Percentiles rank a stretch among this genome's conserved stretches.
These are phyloP conservation scores for Halcyon chelicuti DNA, from an alignment of 2,797 vertebrate genomes.

Conservation along the genomic window DNA sequence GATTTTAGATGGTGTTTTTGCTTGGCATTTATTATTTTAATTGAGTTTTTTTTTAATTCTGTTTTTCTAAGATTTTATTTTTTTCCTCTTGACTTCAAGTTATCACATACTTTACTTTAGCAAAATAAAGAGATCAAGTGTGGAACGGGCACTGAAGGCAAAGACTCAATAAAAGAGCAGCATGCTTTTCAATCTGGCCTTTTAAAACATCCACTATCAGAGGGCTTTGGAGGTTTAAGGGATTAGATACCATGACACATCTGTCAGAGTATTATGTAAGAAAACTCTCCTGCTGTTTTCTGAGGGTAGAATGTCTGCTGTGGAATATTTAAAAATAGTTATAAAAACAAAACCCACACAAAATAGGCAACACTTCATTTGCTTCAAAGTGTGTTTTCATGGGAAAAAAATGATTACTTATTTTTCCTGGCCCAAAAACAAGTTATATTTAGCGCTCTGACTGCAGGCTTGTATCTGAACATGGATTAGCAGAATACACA, in stretches of 20 bases:
- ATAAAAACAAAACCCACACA: slow-evolving; percentile 17
- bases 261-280: slow-evolving; percentile 85
- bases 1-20: background rate
- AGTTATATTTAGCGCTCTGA: slow-evolving; percentile 11
- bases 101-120: slow-evolving; percentile 47
- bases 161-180: slow-evolving; percentile 84
- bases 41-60: slow-evolving; percentile 33
- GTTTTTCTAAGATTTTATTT: slow-evolving; percentile 22
- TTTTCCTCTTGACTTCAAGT: slow-evolving; percentile 65
- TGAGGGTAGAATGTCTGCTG: slow-evolving; percentile 56
- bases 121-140: slow-evolving; percentile 67
- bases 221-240: slow-evolving; percentile 83
- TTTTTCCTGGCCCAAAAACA: slow-evolving; percentile 26
- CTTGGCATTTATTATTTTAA: slow-evolving; percentile 14
- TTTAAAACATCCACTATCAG: slow-evolving; percentile 82
- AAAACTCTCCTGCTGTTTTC: slow-evolving; percentile 78
- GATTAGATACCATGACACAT: slow-evolving; percentile 86
- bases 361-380: slow-evolving; percentile 11
- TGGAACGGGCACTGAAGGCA: slow-evolving; percentile 70
- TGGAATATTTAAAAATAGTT: slow-evolving; percentile 56
- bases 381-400: background rate
- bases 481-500: slow-evolving; percentile 52
- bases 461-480: background rate
- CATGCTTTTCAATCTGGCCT: slow-evolving; percentile 81
- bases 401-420: background rate